phyloP scores from a whole-genome alignment of 2,888 invertebrate species.

The Anodontia alba region DNA sequence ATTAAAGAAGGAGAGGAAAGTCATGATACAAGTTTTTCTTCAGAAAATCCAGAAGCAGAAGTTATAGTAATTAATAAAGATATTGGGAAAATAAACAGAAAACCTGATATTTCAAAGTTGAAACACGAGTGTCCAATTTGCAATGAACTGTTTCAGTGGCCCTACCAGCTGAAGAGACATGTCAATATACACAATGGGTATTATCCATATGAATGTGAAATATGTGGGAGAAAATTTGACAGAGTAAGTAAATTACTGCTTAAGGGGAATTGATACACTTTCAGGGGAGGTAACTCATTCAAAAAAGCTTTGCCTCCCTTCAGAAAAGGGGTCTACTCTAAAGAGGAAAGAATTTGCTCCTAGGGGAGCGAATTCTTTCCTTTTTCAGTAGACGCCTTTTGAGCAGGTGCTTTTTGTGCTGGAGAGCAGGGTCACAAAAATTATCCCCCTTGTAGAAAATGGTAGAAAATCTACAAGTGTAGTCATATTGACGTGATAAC shows the following conservation, averaged over 20 bases:
- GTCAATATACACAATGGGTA: constrained; percentile 43
- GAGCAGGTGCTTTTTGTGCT: too few species aligned
- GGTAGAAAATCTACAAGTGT: too few species aligned
- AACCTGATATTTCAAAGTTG: constrained; percentile 31
- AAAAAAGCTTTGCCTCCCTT: too few species aligned
- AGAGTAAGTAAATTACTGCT: constrained; percentile 47
- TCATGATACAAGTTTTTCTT: neutral
- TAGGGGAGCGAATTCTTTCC: too few species aligned
- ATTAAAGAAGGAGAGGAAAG: neutral
- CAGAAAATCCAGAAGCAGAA: neutral
- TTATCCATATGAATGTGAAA: constrained; percentile 40
- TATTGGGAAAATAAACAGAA: constrained; percentile 29
- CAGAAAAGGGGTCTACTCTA: too few species aligned
- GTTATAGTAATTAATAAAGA: constrained; percentile 42
- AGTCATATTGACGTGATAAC: too few species aligned
- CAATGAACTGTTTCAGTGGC: constrained; percentile 41
- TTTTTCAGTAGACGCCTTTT: too few species aligned
- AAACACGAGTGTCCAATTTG: constrained; percentile 34
- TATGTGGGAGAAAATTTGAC: constrained; percentile 48
- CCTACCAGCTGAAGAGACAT: constrained; percentile 45
- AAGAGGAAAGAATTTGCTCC: too few species aligned
- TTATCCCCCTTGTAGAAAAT: too few species aligned
- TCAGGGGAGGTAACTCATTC: too few species aligned
- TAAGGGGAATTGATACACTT: too few species aligned
- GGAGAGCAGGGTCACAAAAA: too few species aligned